Conservation (phyloP, 2,113 vertebrate species). For the Triplophysa dalaica region DNA sequence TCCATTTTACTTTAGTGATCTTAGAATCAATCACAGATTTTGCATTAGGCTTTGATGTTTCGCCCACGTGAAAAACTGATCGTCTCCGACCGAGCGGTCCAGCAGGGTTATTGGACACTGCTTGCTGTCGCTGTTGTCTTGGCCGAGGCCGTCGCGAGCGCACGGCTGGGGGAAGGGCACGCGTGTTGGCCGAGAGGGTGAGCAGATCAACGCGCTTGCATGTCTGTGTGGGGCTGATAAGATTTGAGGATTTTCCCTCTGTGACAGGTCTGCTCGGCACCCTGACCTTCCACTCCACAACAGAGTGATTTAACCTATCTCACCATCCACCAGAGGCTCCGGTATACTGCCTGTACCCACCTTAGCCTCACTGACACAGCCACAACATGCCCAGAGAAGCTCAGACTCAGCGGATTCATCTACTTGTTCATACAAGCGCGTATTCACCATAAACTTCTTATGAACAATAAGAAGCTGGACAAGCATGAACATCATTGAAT, state of each 20-base stretch:
- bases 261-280: slow-evolving; percentile 76
- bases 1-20: not conserved
- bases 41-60: slow-evolving; percentile 18
- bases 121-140: slow-evolving; percentile 47
- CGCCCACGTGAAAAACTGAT: slow-evolving; percentile 21
- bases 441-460: no score
- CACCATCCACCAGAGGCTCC: slow-evolving; percentile 29
- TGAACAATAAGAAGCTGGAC: no score
- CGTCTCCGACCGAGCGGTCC: slow-evolving; percentile 36
- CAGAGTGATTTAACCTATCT: slow-evolving; percentile 38
- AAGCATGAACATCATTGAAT: no score
- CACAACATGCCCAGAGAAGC: slow-evolving; percentile 34
- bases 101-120: slow-evolving; percentile 41
- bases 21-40: slow-evolving; percentile 9
- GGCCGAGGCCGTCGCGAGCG: slow-evolving; percentile 29
- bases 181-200: slow-evolving; percentile 68
- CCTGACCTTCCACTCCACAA: slow-evolving; percentile 55
- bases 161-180: slow-evolving; percentile 44
- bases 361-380: slow-evolving; percentile 35
- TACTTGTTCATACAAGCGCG: not conserved
- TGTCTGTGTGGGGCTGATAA: slow-evolving; percentile 79
- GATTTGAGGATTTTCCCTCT: slow-evolving; percentile 78
- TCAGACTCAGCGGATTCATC: not conserved
- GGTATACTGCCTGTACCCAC: slow-evolving; percentile 14
- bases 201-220: slow-evolving; percentile 77